phyloP scores from a whole-genome alignment of 2,888 invertebrate genomes.

The Choristoneura rosaceana region DNA sequence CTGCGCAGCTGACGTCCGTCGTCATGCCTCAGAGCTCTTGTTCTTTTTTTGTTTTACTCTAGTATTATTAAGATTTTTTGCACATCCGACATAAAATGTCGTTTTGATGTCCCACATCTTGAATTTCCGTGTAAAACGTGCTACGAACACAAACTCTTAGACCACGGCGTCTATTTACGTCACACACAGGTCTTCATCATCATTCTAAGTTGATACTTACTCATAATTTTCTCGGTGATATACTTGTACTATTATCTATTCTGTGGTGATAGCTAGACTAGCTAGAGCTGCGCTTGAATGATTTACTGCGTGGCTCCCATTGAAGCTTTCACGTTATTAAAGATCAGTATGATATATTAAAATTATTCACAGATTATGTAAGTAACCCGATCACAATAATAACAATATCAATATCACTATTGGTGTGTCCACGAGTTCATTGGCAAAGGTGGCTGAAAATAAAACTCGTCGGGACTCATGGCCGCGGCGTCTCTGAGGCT shows the following conservation, averaged over 20 bases:
- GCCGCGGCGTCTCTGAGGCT: slow-evolving; percentile 50
- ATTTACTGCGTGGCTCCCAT: background rate
- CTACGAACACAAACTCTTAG: background rate
- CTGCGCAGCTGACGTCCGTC: slow-evolving; percentile 45
- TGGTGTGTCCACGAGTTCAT: slow-evolving; percentile 52
- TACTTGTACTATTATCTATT: too few species aligned
- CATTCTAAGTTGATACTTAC: background rate
- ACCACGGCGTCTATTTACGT: background rate
- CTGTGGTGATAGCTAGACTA: background rate
- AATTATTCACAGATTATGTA: slow-evolving; percentile 23
- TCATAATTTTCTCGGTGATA: background rate
- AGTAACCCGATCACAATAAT: slow-evolving; percentile 32
- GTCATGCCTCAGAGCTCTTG: slow-evolving; percentile 43
- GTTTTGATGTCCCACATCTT: slow-evolving; percentile 11
- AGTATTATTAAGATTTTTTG: slow-evolving; percentile 19
- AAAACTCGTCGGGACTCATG: slow-evolving; percentile 55
- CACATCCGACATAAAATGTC: slow-evolving; percentile 6
- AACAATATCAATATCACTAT: slow-evolving; percentile 9
- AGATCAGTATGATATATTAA: background rate
- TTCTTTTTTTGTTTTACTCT: slow-evolving; percentile 33
- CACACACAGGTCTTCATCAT: background rate
- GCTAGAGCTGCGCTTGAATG: background rate
- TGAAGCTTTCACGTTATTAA: background rate
- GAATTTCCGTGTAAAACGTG: slow-evolving; percentile 19
- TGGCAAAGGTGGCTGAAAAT: slow-evolving; percentile 65